A percentile compares a stretch with the other conserved stretches of the same genome.
Conservation (phyloP, 2,797 vertebrate species). For the Sarcophilus harrisii region DNA sequence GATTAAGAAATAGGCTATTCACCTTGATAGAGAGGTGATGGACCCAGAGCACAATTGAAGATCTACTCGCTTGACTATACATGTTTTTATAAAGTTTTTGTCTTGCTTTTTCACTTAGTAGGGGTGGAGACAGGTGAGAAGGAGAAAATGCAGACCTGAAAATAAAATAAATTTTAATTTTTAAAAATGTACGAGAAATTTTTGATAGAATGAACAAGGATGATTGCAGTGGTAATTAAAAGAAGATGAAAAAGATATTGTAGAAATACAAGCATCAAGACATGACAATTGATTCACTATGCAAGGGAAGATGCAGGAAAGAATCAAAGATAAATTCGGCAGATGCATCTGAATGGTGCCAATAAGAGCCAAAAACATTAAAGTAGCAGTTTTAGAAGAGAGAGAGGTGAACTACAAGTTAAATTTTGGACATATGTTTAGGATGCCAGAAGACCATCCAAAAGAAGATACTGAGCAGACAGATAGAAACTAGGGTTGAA, state of each 20-base stretch:
- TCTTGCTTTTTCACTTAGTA: neutral
- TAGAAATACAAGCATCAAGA: neutral
- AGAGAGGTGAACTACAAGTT: neutral
- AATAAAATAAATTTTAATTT: neutral
- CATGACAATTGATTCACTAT: neutral
- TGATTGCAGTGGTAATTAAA: neutral
- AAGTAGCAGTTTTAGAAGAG: neutral
- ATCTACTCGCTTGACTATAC: neutral
- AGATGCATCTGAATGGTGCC: neutral
- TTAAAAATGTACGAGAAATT: neutral
- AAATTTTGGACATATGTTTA: neutral
- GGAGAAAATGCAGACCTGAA: neutral
- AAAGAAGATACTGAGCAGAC: neutral
- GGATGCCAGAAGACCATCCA: neutral
- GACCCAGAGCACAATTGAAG: no score
- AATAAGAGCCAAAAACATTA: no score
- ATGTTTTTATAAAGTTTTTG: neutral
- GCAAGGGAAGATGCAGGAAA: neutral
- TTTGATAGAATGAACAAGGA: neutral
- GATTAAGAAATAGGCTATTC: no score
- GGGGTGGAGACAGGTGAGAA: neutral
- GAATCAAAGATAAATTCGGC: neutral
- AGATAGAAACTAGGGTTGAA: neutral
- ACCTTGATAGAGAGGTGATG: no score
- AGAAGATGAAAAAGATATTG: neutral